Base-by-base conservation (phyloP, 2,888 invertebrate species). In the Megamerina dolium region DNA sequence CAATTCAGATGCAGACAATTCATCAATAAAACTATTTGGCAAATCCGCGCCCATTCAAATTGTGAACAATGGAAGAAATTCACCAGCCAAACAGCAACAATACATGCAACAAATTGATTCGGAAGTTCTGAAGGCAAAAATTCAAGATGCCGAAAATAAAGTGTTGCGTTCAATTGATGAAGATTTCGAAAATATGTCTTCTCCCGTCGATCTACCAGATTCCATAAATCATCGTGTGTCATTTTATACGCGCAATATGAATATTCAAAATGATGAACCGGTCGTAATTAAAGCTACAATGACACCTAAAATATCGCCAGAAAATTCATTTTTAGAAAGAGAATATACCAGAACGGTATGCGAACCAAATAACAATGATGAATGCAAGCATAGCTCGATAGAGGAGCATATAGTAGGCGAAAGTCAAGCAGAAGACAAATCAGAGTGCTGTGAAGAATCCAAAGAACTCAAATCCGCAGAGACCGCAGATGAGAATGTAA, bases 31-130 rank as follows among this genome's bases (percentile, higher is more conserved):
- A 53, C 55, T 65, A 31, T 65, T 81, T 44, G 75, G 70, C 2
- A 80, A 82, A 65, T 80, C 82, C 29, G 76, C 81, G 38, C 84
- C 84, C 4, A 84, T 84, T 59, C 80, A 83, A 63, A 84, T 84
- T 49, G 59, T 75, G 48, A 75, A 77, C 50, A 77, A 75, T 58
- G 77, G 77, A 54, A 69, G 75, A 48, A 78, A 80, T 35, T 78
- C 81, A 18, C 66, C 79, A 50, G 72, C 79, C 50, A 80, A 81
- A 39, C 81, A 82, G 67, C 78, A 80, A 58, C 80, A 81, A 65
- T 68, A 80, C 38, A 80, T 81, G 68, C 79, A 81, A 60, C 81
- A 82, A 64, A 70, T 83, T 50, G 83, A 84, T 64, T 66, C 80
- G 44, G 82, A 84, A 70, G 80, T 83, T 37, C 50, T 68, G 2